Conservation (phyloP, 1,140 invertebrate genomes). For the Plodia interpunctella region DNA sequence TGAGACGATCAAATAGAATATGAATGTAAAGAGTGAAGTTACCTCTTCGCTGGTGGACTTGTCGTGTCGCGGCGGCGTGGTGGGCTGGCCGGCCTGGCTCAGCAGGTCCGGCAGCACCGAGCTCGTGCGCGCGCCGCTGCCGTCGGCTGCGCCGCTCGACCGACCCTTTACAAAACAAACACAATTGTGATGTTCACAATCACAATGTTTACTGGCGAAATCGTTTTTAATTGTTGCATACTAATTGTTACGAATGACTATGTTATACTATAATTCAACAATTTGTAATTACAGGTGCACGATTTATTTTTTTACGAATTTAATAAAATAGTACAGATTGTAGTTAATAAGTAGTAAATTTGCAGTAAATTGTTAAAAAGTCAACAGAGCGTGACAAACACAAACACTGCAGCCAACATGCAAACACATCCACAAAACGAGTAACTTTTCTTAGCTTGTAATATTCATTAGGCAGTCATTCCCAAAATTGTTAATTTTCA, state of each 20-base stretch:
- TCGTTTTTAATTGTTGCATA: not conserved
- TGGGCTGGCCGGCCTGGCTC: slow-evolving; percentile 89
- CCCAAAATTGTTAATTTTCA: slow-evolving; percentile 54
- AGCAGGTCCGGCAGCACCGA: slow-evolving; percentile 96
- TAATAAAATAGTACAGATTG: not conserved
- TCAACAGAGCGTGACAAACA: slow-evolving; percentile 62
- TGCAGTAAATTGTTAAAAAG: slow-evolving; percentile 20
- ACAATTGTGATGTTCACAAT: not conserved
- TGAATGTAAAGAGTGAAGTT: slow-evolving; percentile 51
- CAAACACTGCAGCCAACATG: slow-evolving; percentile 67
- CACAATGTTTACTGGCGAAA: no score
- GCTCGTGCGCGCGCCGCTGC: slow-evolving; percentile 86
- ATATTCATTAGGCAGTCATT: slow-evolving; percentile 61
- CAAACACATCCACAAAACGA: slow-evolving; percentile 61
- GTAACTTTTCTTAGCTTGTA: slow-evolving; percentile 48
- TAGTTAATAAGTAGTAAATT: slow-evolving; percentile 11
- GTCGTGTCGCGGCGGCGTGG: slow-evolving; percentile 91
- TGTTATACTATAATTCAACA: no score
- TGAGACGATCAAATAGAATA: not conserved
- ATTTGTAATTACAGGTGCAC: no score
- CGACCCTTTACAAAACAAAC: slow-evolving; percentile 36
- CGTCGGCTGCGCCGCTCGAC: slow-evolving; percentile 81
- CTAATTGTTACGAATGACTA: not conserved
- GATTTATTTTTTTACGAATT: not conserved
- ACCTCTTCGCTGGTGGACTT: slow-evolving; percentile 97